Conservation (phyloP, 2,113 vertebrate genomes). For the Scolopax mira region DNA sequence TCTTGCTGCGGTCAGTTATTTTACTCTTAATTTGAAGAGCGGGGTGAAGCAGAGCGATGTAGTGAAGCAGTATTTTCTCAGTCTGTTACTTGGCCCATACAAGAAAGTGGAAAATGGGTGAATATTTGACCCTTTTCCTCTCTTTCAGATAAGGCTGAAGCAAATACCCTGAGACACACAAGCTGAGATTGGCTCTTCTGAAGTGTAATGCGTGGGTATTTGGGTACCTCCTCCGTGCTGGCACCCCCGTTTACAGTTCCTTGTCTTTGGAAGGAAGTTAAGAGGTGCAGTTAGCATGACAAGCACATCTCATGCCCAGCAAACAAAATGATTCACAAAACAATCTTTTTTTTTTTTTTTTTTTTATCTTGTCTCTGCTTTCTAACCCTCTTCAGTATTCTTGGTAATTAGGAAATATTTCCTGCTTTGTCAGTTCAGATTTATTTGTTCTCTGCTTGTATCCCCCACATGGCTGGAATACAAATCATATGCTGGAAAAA, state of each 20-base stretch:
- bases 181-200: not conserved
- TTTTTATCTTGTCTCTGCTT: conserved; percentile 3
- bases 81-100: not conserved
- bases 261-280: not conserved
- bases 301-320: not conserved
- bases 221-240: not conserved
- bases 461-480: conserved; percentile 2
- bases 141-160: not conserved
- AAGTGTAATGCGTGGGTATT: not conserved
- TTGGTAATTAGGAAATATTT: conserved; percentile 43
- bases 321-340: not conserved
- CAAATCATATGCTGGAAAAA: conserved; percentile 8
- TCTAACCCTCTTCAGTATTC: not conserved
- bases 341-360: not conserved
- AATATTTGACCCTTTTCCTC: not conserved
- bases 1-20: not conserved
- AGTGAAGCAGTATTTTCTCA: not conserved
- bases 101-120: not conserved
- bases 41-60: not conserved
- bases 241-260: not conserved
- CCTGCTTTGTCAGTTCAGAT: conserved; percentile 45
- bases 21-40: not conserved
- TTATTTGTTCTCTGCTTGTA: conserved; percentile 40
- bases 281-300: not conserved
- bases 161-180: not conserved